Conservation (phyloP, 2,113 vertebrate genomes). For the Oreochromis spilurus region DNA sequence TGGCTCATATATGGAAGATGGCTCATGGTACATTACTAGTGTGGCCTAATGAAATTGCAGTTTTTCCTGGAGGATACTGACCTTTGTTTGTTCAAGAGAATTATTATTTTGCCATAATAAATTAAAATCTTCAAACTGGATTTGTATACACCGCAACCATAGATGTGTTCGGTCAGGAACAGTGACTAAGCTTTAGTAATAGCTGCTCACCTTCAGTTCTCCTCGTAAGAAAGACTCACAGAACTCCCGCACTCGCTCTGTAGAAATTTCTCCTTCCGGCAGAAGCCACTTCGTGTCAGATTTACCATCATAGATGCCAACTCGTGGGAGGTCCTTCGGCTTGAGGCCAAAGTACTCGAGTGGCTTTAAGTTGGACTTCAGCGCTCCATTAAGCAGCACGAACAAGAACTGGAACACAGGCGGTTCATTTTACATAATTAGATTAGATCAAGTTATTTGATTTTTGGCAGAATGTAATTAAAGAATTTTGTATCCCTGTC, state of each 20-base stretch:
- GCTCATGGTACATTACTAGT: not conserved
- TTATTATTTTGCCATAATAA: not conserved
- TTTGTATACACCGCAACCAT: not conserved
- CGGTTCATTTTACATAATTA: not conserved
- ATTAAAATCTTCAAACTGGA: not conserved
- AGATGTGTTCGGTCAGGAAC: not conserved
- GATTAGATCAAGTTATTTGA: not conserved
- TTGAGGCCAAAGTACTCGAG: constrained; percentile 82
- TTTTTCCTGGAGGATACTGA: not conserved
- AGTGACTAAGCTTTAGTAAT: not conserved
- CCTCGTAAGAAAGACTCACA: constrained; percentile 78
- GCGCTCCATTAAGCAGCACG: constrained; percentile 78
- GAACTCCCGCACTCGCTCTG: constrained; percentile 74
- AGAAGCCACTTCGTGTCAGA: constrained; percentile 79
- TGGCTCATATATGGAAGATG: not conserved
- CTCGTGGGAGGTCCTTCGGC: constrained; percentile 79
- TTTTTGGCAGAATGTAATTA: not conserved
- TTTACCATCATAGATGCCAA: constrained; percentile 78
- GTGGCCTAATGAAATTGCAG: not conserved
- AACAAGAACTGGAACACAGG: constrained; percentile 83
- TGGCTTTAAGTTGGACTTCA: constrained; percentile 71
- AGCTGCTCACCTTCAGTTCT: constrained; percentile 67
- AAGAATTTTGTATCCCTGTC: not conserved
- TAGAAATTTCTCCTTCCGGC: constrained; percentile 67
- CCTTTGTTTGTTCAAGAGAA: not conserved